Base-by-base conservation (phyloP, 2,888 invertebrate genomes). In the Glomeris marginata region DNA sequence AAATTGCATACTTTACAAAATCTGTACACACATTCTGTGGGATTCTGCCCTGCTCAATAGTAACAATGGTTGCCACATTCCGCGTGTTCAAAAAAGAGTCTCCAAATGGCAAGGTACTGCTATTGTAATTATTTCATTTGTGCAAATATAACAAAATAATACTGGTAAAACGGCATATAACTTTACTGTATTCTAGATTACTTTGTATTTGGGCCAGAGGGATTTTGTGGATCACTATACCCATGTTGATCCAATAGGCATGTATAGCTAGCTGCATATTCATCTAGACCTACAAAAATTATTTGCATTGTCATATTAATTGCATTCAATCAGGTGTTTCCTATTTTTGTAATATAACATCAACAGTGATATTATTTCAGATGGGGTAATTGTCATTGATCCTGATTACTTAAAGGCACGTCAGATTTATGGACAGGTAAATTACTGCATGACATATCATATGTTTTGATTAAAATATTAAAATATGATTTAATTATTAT, bases 81-180 rank as follows among this genome's bases (percentile, higher is more conserved):
- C 84, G 84, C 69, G 88, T 90, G 64, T 90, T 81, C 69, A 90
- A 90, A 70, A 90, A 90, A 73, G 78, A 79, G 62, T 81, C 87
- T 40, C 86, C 88, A 44, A 88, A 88, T 68, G 84, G 82, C 56
- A 86, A 87, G 55, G 57, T 57, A 55, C 33, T 33, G 45, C 16
- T 41, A 22, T 34, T 43, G 20, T 21, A 15, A 33, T 43, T n/a
- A n/a, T n/a, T n/a, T n/a, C n/a, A n/a, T n/a, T n/a, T n/a, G n/a
- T n/a, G n/a, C n/a, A n/a, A n/a, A n/a, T n/a, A n/a, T n/a, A n/a
- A n/a, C n/a, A n/a, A n/a, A n/a, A n/a, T n/a, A n/a, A n/a, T n/a
- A n/a, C n/a, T n/a, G n/a, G n/a, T n/a, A n/a, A n/a, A n/a, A n/a
- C n/a, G 6, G 11, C 15, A 16, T 20, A 44, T 8, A 10, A 8